These are phyloP conservation scores for Furnarius figulus DNA, from an alignment of 2,113 vertebrate genomes.

Conservation along the genomic window DNA sequence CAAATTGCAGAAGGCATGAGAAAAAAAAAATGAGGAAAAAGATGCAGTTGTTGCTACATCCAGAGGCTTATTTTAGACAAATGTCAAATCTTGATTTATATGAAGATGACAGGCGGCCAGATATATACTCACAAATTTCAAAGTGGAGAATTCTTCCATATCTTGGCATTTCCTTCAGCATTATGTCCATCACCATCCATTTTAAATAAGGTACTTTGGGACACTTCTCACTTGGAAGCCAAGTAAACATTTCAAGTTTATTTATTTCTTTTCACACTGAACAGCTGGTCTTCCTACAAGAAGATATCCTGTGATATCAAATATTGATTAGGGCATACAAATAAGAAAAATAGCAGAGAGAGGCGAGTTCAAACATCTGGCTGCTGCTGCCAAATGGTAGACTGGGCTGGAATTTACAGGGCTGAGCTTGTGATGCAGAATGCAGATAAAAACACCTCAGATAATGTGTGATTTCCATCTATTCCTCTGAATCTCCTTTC, in stretches of 20 bases:
- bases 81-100: neutral
- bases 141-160: neutral
- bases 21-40: neutral
- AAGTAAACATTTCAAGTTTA: neutral
- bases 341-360: neutral
- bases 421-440: neutral
- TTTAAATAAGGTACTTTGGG: neutral
- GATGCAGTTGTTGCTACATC: neutral
- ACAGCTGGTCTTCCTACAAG: neutral
- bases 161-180: neutral
- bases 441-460: neutral
- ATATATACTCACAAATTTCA: neutral
- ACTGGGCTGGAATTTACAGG: neutral
- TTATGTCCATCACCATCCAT: neutral
- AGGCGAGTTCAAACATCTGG: neutral
- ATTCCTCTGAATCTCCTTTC: neutral
- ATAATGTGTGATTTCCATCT: neutral
- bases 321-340: neutral
- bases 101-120: constrained; percentile 2
- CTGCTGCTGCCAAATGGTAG: neutral
- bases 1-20: neutral
- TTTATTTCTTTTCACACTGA: neutral
- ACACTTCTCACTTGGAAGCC: neutral
- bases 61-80: constrained; percentile 16
- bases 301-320: neutral